Evolutionary conservation across 2,797 vertebrate genomes (phyloP), one percentile per base, ranked within the genome.

Genomic region (Babyrousa celebensis): DNA sequence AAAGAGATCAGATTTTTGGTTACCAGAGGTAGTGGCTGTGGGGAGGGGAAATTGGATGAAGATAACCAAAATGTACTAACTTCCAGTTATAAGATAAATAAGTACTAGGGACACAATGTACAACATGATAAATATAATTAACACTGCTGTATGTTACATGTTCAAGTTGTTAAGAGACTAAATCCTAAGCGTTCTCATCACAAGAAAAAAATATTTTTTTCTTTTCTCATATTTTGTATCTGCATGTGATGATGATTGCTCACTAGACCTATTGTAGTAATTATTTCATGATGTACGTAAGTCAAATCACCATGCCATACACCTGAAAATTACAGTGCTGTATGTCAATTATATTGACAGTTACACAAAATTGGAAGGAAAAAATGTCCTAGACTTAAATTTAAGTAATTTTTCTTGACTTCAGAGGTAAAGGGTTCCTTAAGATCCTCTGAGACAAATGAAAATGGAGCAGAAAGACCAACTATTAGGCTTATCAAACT

Each of bases 341-440:
- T 36, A 15, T 58, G 20, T 36, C 77, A 79, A 36, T 54, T 56
- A 78, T 32, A 78, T 56, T 8, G 43, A 54, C 2, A 12, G 58
- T 48, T 48, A 48, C 9, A 48, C 58, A 58, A 79, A 79, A 58
- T 54, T 58, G 12, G 77, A 79, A 79, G 77, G n/a, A 58, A 79
- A 79, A 36, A 16, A 79, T 15, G 16, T 83, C 12, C 85, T 20
- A 77, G 63, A 65, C 10, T 75, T 68, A 80, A 54, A 23, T 5
- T 92, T 86, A 80, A 82, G 71, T 74, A 79, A 62, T 54, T 89
- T 85, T 85, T 92, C 54, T 88, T 71, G 11, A 85, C 25, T 54
- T 83, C 7, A 92, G 43, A 63, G 10, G 32, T 77, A 82, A 92
- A 56, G 17, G 56, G 25, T 87, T 89, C 62, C 23, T 71, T 95